Percentiles rank a stretch among this genome's conserved stretches.
Conservation (phyloP, 2,113 vertebrate species). For the Rostratula benghalensis region DNA sequence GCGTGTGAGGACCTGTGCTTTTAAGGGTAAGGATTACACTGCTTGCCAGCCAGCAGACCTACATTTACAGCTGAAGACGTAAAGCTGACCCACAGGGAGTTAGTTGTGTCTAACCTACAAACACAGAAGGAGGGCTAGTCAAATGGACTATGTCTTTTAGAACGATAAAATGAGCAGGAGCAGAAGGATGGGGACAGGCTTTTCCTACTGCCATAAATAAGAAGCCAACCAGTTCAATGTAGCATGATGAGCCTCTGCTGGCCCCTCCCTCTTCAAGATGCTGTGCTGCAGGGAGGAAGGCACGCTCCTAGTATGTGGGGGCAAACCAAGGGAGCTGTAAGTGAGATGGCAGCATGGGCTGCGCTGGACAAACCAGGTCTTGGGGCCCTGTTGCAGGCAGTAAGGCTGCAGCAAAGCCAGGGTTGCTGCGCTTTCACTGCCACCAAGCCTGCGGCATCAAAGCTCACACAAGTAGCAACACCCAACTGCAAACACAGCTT, state of each 20-base stretch:
- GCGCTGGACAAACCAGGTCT: neutral
- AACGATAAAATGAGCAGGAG: neutral
- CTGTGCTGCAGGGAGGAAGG: neutral
- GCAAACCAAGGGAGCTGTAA: neutral
- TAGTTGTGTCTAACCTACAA: constrained; percentile 48
- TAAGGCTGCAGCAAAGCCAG: neutral
- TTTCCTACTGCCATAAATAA: neutral
- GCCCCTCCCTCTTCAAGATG: neutral
- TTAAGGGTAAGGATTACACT: neutral
- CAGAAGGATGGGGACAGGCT: neutral
- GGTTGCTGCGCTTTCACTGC: neutral
- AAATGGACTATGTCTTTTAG: neutral
- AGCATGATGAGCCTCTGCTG: neutral
- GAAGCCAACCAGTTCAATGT: neutral
- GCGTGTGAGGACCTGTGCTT: neutral
- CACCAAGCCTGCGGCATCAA: neutral
- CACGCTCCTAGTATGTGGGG: neutral
- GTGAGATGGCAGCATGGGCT: neutral
- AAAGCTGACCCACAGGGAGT: constrained; percentile 44
- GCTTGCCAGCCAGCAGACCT: constrained; percentile 14
- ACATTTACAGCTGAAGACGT: constrained; percentile 38
- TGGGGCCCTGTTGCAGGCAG: neutral
- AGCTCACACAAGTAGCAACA: neutral
- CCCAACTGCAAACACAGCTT: neutral
- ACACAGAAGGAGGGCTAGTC: constrained; percentile 3